phyloP scores from a whole-genome alignment of 2,888 invertebrate species.

The Silvanus unidentatus region DNA sequence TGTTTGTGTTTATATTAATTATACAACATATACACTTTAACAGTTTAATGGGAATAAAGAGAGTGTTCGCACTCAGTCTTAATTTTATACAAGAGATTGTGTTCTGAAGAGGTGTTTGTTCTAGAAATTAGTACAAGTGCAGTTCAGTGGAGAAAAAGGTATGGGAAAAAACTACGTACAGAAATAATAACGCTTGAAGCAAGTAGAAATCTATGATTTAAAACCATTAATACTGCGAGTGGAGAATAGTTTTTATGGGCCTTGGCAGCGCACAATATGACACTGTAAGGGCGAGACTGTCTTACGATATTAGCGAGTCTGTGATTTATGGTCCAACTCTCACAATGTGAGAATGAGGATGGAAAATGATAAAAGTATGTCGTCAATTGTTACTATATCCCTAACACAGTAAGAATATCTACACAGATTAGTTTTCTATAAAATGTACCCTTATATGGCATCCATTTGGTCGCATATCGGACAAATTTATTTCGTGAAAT shows the following conservation, averaged over 20 bases:
- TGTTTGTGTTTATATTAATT: slow-evolving; percentile 23
- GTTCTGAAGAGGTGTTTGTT: too few relatives aligned
- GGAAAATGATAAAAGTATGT: slow-evolving; percentile 35
- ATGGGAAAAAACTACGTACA: not conserved
- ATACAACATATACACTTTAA: slow-evolving; percentile 21
- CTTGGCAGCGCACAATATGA: slow-evolving; percentile 1
- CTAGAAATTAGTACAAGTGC: too few relatives aligned
- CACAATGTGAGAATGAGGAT: slow-evolving; percentile 35
- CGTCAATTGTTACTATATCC: slow-evolving; percentile 24
- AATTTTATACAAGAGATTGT: not conserved
- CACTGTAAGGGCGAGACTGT: slow-evolving; percentile 9
- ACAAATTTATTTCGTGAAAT: too few relatives aligned
- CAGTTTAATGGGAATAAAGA: slow-evolving; percentile 1
- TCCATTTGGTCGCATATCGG: too few relatives aligned
- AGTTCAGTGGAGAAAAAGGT: too few relatives aligned
- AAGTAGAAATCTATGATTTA: slow-evolving; percentile 22
- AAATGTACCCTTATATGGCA: slow-evolving; percentile 2
- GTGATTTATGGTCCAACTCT: slow-evolving; percentile 34
- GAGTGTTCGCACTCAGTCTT: slow-evolving; percentile 1
- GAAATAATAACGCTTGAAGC: slow-evolving; percentile 6
- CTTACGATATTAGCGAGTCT: slow-evolving; percentile 32
- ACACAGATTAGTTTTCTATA: slow-evolving; percentile 28
- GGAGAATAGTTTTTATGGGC: slow-evolving; percentile 10
- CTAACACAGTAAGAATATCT: slow-evolving; percentile 7
- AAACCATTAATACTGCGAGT: slow-evolving; percentile 24